phyloP scores from a whole-genome alignment of 2,113 vertebrate species.

The Heterotilapia buettikoferi region DNA sequence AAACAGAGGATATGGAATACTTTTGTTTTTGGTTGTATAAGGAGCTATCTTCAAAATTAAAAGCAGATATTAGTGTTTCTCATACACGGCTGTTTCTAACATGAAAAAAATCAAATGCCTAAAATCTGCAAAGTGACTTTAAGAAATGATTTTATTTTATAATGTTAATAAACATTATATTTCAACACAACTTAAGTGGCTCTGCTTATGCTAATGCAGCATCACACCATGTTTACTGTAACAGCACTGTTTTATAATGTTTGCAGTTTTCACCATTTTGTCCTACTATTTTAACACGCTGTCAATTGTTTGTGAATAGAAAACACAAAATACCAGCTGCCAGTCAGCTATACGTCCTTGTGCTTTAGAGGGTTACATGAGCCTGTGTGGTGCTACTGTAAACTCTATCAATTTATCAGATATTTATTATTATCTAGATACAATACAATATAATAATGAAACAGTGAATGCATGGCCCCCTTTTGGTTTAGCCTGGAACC shows the following conservation, averaged over 20 bases:
- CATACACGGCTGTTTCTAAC: fast-evolving
- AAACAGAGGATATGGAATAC: background rate
- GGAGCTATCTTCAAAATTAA: background rate
- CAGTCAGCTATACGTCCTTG: background rate
- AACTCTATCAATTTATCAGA: background rate
- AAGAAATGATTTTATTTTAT: background rate
- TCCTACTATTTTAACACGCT: fast-evolving
- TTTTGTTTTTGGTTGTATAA: background rate
- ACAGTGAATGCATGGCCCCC: background rate
- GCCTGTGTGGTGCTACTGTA: background rate
- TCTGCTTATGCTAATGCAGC: background rate
- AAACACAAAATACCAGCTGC: background rate
- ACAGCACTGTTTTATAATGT: background rate
- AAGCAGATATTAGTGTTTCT: background rate
- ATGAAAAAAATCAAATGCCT: background rate
- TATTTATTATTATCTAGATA: background rate
- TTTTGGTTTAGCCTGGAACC: background rate
- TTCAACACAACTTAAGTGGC: background rate
- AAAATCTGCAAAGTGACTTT: background rate
- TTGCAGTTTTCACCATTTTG: background rate
- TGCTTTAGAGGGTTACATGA: background rate
- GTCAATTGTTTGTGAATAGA: background rate
- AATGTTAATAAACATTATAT: background rate
- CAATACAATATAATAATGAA: background rate
- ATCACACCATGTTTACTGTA: background rate